Base-by-base conservation (phyloP, 2,113 vertebrate genomes). In the Empidonax traillii region DNA sequence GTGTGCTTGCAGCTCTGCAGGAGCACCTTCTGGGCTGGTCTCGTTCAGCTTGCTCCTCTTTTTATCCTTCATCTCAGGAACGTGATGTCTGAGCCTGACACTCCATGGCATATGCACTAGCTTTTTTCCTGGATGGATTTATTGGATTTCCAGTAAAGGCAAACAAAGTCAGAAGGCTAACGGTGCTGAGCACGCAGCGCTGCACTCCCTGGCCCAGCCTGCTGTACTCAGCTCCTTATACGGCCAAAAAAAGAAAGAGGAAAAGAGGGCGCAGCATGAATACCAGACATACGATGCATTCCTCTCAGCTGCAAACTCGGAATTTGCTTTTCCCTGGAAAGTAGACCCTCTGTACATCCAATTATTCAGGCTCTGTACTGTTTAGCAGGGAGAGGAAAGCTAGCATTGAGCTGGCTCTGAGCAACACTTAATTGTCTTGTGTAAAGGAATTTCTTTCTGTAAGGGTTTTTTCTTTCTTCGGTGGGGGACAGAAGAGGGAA, bases 261-360 rank as follows among this genome's bases (percentile, higher is more conserved):
- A 87, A 72, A 87, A 95, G 92, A 91, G 90, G 89, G 63, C 9
- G 2, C 72, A 85, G 83, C 2, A 18, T 91, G 95, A 97, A 98
- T 98, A 95, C 98, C 98, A 98, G 97, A 96, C 98, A 96, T 97
- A 90, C 68, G 58, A 85, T 67, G 84, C 96, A 98, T 98, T 98
- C 97, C 94, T 97, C 61, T 84, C 91, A 89, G 91, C 95, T 97
- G 93, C 84, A 87, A n/a, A 19, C 86, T 93, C 0, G 12, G 89
- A 94, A 51, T 94, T 91, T 25, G 16, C 82, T 90, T 88, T 97
- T 89, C 67, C 55, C 49, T 6, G 37, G 92, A 96, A 97, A 96
- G 82, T 49, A 90, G 87, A 82, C 94, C 78, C 74, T 95, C 37
- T 52, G 65, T 49, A 80, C 74, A 44, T 96, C 71, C 72, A 52